A percentile compares a stretch with the other conserved stretches of the same genome.
These are phyloP conservation scores for Actinia equina DNA, from an alignment of 64 coral and sea anemone species.

Conservation along the genomic window DNA sequence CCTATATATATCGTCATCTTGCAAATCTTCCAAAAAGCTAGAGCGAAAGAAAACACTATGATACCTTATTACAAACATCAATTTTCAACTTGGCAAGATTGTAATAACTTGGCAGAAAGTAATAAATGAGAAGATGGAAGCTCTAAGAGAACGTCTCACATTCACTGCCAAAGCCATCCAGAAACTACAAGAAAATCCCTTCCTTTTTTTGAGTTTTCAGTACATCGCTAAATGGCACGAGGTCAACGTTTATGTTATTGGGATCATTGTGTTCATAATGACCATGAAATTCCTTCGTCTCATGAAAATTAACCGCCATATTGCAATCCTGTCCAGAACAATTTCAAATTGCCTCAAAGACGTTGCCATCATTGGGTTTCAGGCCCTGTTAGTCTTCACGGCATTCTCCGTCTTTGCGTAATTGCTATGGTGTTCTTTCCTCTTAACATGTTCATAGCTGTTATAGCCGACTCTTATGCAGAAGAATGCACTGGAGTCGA, in stretches of 20 bases:
- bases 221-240: constrained; percentile 53
- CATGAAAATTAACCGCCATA: constrained; percentile 67
- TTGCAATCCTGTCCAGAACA: constrained; percentile 41
- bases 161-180: constrained; percentile 41
- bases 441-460: constrained; percentile 71
- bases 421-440: constrained; percentile 67
- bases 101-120: not conserved
- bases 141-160: constrained; percentile 22
- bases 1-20: constrained; percentile 68
- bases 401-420: constrained; percentile 57
- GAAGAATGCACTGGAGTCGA: constrained; percentile 41
- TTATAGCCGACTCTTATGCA: constrained; percentile 59
- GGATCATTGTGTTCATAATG: constrained; percentile 56
- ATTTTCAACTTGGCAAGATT: not conserved
- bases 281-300: constrained; percentile 66
- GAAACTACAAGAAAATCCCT: constrained; percentile 64
- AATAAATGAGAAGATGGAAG: not conserved
- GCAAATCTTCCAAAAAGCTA: constrained; percentile 43
- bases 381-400: constrained; percentile 37
- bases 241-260: constrained; percentile 52
- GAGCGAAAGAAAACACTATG: not conserved
- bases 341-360: constrained; percentile 23
- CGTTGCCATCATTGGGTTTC: constrained; percentile 29
- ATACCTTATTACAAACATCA: not conserved
- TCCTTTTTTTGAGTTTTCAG: constrained; percentile 61